Conservation (phyloP, 2,113 vertebrate genomes). For the Neomonachus schauinslandi region DNA sequence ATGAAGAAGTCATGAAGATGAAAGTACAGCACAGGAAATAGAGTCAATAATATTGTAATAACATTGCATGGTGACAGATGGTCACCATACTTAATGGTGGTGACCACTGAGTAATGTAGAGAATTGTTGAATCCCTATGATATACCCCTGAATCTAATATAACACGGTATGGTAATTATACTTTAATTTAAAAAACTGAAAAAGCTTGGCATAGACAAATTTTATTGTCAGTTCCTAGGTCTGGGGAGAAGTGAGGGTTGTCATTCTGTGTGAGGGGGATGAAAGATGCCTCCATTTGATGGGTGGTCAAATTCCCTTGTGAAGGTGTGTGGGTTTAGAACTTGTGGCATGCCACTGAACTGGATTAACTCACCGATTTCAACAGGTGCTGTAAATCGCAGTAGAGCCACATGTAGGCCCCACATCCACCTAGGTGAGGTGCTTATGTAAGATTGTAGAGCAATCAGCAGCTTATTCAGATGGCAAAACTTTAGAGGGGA, state of each 20-base stretch:
- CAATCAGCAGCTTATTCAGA: neutral
- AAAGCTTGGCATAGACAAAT: neutral
- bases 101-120: neutral
- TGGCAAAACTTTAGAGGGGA: neutral
- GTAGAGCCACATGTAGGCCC: neutral
- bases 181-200: neutral
- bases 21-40: neutral
- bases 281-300: neutral
- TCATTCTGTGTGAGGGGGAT: neutral
- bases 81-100: neutral
- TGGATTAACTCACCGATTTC: slow-evolving; percentile 36
- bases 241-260: neutral
- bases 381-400: neutral
- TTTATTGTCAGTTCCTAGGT: neutral
- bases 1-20: neutral
- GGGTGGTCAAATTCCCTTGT: neutral
- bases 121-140: neutral
- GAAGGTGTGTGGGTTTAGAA: neutral
- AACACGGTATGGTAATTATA: neutral
- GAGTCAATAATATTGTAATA: neutral
- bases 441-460: neutral
- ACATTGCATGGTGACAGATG: neutral
- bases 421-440: neutral
- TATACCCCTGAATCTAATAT: neutral
- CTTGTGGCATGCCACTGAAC: slow-evolving; percentile 45